Evolutionary conservation across 2,888 invertebrate species (phyloP), one percentile per base, ranked within the genome.

Genomic region (Aproaerema taeniolella): DNA sequence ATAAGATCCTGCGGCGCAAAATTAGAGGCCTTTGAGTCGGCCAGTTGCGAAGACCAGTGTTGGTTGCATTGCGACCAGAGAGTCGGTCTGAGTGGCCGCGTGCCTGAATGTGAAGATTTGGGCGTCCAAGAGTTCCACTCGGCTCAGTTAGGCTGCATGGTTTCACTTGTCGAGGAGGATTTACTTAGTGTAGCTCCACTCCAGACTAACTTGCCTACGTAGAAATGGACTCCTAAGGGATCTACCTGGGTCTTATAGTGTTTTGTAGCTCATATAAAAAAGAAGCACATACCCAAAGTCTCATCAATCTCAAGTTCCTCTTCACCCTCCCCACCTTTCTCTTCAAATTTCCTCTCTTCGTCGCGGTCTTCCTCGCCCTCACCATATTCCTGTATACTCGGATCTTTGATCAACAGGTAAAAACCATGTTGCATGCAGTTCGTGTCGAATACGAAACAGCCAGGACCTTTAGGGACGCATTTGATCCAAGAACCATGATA

Each of bases 371-470:
- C 86, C 40, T 85, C 86, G 0, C 68, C 83, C 45, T 83, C 86
- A 0, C 80, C 85, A 2, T 50, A 67, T 47, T 78, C 78, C 32
- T 75, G 72, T 2, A 56, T 39, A 15, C 55, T 79, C 0, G 90
- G 89, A 59, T 91, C 89, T 46, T 88, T 87, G 20, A 89, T 53
- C 30, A 80, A 51, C 88, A 89, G 34, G 88, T 87, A 78, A 89
- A 93, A 91, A 0, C 95, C 95, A 52, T 92, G 91, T 49, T 92
- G 91, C 88, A 95, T 92, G 50, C 91, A 91, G 46, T 91, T 90
- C n/a, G 90, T 89, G 47, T 93, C 91, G 53, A 94, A 95, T 2
- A 91, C 90, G 55, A 92, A 95, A 41, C 93, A 92, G 0, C 94
- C 94, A 0, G 89, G 88, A 0, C 94, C 95, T 52, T 89, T 89